These are phyloP conservation scores for Stegodyphus dumicola DNA, from an alignment of 1,140 invertebrate species.

Conservation along the genomic window DNA sequence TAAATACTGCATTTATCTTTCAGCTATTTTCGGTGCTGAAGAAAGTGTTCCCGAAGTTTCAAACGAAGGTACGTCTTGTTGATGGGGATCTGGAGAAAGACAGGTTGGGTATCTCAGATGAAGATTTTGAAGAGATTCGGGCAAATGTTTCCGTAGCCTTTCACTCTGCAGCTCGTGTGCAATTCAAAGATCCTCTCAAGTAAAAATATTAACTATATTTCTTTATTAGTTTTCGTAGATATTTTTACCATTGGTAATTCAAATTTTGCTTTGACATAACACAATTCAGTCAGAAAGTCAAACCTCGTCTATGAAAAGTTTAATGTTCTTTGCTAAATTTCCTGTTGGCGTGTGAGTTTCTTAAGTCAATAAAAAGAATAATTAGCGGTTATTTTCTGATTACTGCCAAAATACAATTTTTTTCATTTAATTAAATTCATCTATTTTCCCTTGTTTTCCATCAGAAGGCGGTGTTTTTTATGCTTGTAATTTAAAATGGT, in stretches of 20 bases:
- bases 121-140: slow-evolving; percentile 79
- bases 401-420: too few relatives aligned
- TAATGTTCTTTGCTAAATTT: not conserved
- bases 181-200: slow-evolving; percentile 97
- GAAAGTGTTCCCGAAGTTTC: slow-evolving; percentile 25
- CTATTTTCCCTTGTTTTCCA: too few relatives aligned
- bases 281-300: too few relatives aligned
- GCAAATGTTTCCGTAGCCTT: slow-evolving; percentile 90
- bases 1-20: slow-evolving; percentile 3
- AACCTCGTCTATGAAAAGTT: too few relatives aligned
- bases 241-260: too few relatives aligned
- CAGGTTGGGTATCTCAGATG: slow-evolving; percentile 84
- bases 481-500: too few relatives aligned
- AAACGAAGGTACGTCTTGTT: slow-evolving; percentile 83
- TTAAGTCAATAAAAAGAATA: too few relatives aligned
- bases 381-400: too few relatives aligned
- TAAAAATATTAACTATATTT: slow-evolving; percentile 57
- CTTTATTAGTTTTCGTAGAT: not conserved
- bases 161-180: slow-evolving; percentile 97
- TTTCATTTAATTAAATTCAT: too few relatives aligned
- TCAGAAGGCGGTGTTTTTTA: too few relatives aligned
- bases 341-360: too few relatives aligned
- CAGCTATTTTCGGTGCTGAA: slow-evolving; percentile 32
- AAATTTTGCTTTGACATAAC: too few relatives aligned
- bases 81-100: slow-evolving; percentile 90